Conservation (phyloP, 2,888 invertebrate species). For the Cephonodes hylas region DNA sequence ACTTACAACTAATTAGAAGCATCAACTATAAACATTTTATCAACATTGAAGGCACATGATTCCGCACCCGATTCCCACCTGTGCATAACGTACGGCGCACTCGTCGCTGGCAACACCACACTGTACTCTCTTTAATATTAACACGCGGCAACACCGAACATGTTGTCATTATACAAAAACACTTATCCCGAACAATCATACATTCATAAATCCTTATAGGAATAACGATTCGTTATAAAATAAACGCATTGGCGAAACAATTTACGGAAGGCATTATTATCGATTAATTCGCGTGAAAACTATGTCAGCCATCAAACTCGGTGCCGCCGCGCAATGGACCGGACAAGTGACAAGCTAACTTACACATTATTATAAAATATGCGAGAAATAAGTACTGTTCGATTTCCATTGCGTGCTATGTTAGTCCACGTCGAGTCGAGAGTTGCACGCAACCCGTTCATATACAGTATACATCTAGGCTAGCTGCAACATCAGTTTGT, state of each 20-base stretch:
- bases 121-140: constrained; percentile 16
- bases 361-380: constrained; percentile 47
- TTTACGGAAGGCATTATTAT: not conserved
- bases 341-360: constrained; percentile 59
- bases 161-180: not conserved
- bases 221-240: not conserved
- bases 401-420: constrained; percentile 30
- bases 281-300: not conserved
- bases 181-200: not conserved
- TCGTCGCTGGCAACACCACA: constrained; percentile 47
- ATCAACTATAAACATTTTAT: constrained; percentile 78
- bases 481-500: constrained; percentile 41
- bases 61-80: constrained; percentile 75
- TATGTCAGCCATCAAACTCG: not conserved
- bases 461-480: constrained; percentile 38
- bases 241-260: not conserved
- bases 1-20: constrained; percentile 76
- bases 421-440: constrained; percentile 9
- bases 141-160: constrained; percentile 20
- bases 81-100: constrained; percentile 62
- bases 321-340: constrained; percentile 39
- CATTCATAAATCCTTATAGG: not conserved
- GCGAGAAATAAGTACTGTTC: constrained; percentile 48
- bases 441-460: not conserved
- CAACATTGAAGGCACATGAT: constrained; percentile 81